Evolutionary conservation across 2,113 vertebrate genomes (phyloP).

Genomic region (Sus scrofa): T2T-Sscrofa CM000823.6:62613501-62614000

Average conservation of each 20-base stretch:
- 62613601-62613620: slow-evolving; percentile 20
- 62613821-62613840: slow-evolving; percentile 64
- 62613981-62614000: background rate
- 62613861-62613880: slow-evolving; percentile 30
- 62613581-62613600: slow-evolving; percentile 55
- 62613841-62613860: background rate
- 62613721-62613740: slow-evolving; percentile 71
- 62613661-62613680: slow-evolving; percentile 63
- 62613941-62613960: slow-evolving; percentile 15
- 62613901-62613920: background rate
- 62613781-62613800: slow-evolving; percentile 80
- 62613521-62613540: background rate
- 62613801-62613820: slow-evolving; percentile 73
- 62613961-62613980: background rate
- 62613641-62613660: slow-evolving; percentile 68
- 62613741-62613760: slow-evolving; percentile 73
- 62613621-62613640: slow-evolving; percentile 65
- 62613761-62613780: slow-evolving; percentile 71
- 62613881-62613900: slow-evolving; percentile 12
- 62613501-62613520: background rate
- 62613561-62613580: slow-evolving; percentile 58
- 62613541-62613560: slow-evolving; percentile 39
- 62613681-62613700: slow-evolving; percentile 53
- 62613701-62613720: slow-evolving; percentile 77
- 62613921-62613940: background rate